These are phyloP conservation scores for Brachypterus glaber DNA, from an alignment of 2,888 invertebrate species.

Conservation along the genomic window DNA sequence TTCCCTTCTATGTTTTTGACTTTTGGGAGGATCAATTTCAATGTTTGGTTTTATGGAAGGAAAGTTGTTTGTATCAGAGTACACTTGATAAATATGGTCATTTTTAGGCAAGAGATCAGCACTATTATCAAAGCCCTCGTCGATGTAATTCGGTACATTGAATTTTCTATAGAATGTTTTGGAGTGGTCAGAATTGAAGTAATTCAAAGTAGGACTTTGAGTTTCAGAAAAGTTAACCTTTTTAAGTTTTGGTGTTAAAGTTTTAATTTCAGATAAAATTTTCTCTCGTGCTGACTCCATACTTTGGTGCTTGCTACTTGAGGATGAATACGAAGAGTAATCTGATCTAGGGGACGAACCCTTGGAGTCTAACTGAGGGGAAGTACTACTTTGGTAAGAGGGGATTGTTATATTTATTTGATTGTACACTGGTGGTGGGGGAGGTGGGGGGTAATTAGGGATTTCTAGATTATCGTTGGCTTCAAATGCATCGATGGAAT, in stretches of 20 bases:
- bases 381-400: slow-evolving; percentile 17
- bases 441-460: slow-evolving; percentile 18
- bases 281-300: slow-evolving; percentile 25
- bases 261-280: slow-evolving; percentile 23
- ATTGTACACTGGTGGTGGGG: slow-evolving; percentile 26
- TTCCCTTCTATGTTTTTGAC: too few relatives aligned
- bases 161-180: too few relatives aligned
- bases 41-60: too few relatives aligned
- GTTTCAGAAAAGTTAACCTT: slow-evolving; percentile 21
- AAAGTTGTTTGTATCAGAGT: too few relatives aligned
- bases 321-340: slow-evolving; percentile 29
- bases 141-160: too few relatives aligned
- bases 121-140: too few relatives aligned
- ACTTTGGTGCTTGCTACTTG: slow-evolving; percentile 20
- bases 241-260: slow-evolving; percentile 22
- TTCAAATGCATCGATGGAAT: not conserved
- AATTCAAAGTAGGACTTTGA: slow-evolving; percentile 23
- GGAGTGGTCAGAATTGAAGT: too few relatives aligned
- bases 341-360: slow-evolving; percentile 30
- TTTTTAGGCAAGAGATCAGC: too few relatives aligned
- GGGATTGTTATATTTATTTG: slow-evolving; percentile 30
- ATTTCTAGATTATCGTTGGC: slow-evolving; percentile 19
- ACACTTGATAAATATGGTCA: too few relatives aligned
- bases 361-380: slow-evolving; percentile 28
- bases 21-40: too few relatives aligned